A percentile compares a stretch with the other conserved stretches of the same genome.
Evolutionary conservation across 2,797 vertebrate genomes (phyloP).

Genomic region (Gouania willdenowi): DNA sequence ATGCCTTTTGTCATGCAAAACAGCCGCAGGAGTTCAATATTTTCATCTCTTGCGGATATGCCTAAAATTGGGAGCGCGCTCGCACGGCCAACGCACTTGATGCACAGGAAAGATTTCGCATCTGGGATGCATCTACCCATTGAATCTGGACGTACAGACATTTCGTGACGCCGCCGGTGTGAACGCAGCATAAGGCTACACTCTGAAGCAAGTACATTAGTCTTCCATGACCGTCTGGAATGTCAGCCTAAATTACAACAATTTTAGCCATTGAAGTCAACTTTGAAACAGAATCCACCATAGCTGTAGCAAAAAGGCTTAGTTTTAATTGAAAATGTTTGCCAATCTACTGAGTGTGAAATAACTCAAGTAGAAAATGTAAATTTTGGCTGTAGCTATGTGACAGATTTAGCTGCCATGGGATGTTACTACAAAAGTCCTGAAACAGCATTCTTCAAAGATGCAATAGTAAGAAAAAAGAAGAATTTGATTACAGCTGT

Average conservation of each 20-base stretch:
- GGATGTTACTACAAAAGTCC: constrained; percentile 49
- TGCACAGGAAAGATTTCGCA: no score
- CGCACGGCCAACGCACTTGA: no score
- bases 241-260: constrained; percentile 11
- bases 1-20: no score
- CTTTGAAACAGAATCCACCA: constrained; percentile 39
- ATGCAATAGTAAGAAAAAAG: constrained; percentile 35
- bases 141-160: no score
- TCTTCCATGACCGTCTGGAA: constrained; percentile 1
- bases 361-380: constrained; percentile 59
- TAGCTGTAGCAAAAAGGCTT: constrained; percentile 51
- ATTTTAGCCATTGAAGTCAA: constrained; percentile 40
- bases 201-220: constrained; percentile 14
- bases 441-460: constrained; percentile 40
- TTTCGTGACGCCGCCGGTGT: no score
- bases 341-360: constrained; percentile 50
- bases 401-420: constrained; percentile 28
- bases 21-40: no score
- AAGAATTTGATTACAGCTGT: no score
- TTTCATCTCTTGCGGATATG: no score
- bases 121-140: no score
- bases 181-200: no score
- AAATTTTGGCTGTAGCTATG: constrained; percentile 34
- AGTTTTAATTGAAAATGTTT: constrained; percentile 61
- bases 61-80: no score